Conservation (phyloP, 1,140 invertebrate species). For the Leptinotarsa lineolata region DNA sequence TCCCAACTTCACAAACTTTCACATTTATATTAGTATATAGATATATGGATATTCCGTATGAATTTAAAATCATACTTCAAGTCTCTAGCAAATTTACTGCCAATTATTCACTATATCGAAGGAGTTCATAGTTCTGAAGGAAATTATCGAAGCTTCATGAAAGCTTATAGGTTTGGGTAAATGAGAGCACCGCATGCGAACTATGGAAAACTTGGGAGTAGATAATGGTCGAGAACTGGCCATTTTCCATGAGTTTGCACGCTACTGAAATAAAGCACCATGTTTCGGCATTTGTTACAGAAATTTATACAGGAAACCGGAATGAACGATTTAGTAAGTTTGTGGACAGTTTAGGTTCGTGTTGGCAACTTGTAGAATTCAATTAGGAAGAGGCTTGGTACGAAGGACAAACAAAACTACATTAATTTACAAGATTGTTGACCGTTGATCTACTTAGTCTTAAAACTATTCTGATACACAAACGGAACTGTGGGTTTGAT, state of each 20-base stretch:
- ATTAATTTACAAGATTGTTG: conserved; percentile 1
- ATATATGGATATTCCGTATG: too few species aligned
- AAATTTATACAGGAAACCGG: conserved; percentile 27
- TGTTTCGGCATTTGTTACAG: conserved; percentile 17
- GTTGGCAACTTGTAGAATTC: conserved; percentile 24
- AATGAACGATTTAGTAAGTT: conserved; percentile 22
- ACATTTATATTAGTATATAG: too few species aligned
- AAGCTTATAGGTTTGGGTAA: conserved; percentile 26
- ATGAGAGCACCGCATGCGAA: conserved; percentile 22
- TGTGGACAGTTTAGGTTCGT: conserved; percentile 14
- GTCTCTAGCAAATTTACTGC: not conserved
- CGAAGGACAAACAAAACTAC: not conserved
- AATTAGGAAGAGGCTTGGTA: conserved; percentile 10
- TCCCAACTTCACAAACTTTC: too few species aligned
- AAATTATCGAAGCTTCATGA: conserved; percentile 16
- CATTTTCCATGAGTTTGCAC: conserved; percentile 18
- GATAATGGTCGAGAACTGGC: conserved; percentile 26
- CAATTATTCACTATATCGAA: not conserved
- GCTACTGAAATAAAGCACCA: conserved; percentile 22
- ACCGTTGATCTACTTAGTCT: not conserved
- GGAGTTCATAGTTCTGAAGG: not conserved
- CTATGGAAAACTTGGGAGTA: conserved; percentile 25
- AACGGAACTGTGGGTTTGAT: too few species aligned
- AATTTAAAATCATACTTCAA: not conserved
- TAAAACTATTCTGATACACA: not conserved